Percentiles rank a stretch among this genome's conserved stretches.
These are phyloP conservation scores for Hipparchia semele DNA, from an alignment of 2,888 invertebrate genomes.

Conservation along the genomic window DNA sequence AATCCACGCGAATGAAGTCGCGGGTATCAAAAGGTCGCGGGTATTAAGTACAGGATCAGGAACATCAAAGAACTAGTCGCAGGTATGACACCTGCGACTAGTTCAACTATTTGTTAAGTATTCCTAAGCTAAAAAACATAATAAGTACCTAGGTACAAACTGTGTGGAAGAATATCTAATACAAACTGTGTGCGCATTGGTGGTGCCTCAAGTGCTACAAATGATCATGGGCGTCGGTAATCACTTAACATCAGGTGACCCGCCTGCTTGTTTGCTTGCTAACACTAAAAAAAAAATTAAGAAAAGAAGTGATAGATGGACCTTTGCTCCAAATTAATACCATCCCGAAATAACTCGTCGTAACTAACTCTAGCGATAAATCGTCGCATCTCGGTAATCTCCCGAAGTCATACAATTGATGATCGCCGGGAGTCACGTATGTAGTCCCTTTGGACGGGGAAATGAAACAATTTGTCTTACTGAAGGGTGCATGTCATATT, in stretches of 20 bases:
- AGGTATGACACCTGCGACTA: no score
- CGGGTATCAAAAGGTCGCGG: no score
- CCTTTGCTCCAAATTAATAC: constrained; percentile 25
- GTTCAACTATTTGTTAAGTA: no score
- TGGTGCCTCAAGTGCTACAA: no score
- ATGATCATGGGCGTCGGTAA: no score
- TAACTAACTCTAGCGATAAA: constrained; percentile 63
- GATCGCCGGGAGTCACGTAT: constrained; percentile 72
- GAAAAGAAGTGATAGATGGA: not conserved
- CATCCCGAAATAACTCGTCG: constrained; percentile 46
- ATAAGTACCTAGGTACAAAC: not conserved
- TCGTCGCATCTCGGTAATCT: constrained; percentile 54
- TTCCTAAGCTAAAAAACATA: no score
- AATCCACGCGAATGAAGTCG: no score
- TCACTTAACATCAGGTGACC: no score
- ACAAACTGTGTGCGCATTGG: no score
- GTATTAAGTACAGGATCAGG: no score
- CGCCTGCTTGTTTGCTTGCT: no score
- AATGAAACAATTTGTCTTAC: constrained; percentile 83
- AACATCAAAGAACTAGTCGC: no score
- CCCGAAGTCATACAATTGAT: constrained; percentile 61
- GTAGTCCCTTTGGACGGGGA: constrained; percentile 72
- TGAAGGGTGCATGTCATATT: constrained; percentile 81
- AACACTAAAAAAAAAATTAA: not conserved
- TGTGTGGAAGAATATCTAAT: not conserved